phyloP scores from a whole-genome alignment of 1,140 invertebrate genomes.

The Macrotrachela quadricornifera region DNA sequence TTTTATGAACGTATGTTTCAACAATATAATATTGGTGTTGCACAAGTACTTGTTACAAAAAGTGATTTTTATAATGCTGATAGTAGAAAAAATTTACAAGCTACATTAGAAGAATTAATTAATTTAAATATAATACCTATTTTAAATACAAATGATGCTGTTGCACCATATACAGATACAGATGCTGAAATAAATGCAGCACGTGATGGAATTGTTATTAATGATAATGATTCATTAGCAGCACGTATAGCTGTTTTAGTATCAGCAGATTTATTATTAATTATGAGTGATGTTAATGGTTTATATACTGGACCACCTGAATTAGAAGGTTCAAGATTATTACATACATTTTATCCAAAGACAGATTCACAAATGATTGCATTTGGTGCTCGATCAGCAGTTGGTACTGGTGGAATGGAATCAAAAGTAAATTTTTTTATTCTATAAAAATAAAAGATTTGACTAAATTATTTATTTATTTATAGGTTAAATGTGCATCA shows the following conservation, averaged over 20 bases:
- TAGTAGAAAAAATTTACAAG: conserved; percentile 69
- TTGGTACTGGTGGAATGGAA: conserved; percentile 88
- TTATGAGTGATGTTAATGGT: conserved; percentile 95
- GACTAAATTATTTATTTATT: too few relatives aligned
- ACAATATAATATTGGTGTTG: conserved; percentile 92
- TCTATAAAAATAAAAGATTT: too few relatives aligned
- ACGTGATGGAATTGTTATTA: conserved; percentile 54
- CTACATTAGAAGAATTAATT: conserved; percentile 74
- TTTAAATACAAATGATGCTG: conserved; percentile 95
- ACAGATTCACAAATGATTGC: conserved; percentile 46
- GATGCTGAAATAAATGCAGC: conserved; percentile 44
- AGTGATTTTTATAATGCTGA: conserved; percentile 91
- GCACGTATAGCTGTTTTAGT: conserved; percentile 81
- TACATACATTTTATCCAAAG: conserved; percentile 62
- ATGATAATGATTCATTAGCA: conserved; percentile 91
- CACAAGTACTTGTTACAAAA: conserved; percentile 88
- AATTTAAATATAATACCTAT: conserved; percentile 91
- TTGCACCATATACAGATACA: conserved; percentile 63
- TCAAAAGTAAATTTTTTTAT: conserved; percentile 57
- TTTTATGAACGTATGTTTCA: conserved; percentile 97
- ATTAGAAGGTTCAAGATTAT: conserved; percentile 70
- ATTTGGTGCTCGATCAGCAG: conserved; percentile 77
- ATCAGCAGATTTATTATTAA: conserved; percentile 70
- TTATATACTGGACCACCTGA: conserved; percentile 84
- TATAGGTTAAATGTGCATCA: conserved; percentile 43